A percentile compares a stretch with the other conserved stretches of the same genome.
Evolutionary conservation across 1,140 invertebrate species (phyloP).

Genomic region (Manduca sexta): DNA sequence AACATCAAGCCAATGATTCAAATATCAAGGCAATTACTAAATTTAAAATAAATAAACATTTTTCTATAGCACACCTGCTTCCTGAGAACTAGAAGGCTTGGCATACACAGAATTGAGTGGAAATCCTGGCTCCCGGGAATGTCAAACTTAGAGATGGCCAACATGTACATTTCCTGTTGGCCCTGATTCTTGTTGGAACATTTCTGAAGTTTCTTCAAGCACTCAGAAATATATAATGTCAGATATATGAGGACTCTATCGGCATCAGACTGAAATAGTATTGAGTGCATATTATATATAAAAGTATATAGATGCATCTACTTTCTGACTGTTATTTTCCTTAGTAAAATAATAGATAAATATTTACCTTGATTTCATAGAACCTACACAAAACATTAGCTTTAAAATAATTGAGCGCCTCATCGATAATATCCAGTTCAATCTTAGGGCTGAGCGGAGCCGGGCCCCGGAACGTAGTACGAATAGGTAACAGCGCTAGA

Average conservation of each 20-base stretch:
- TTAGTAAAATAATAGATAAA: background rate
- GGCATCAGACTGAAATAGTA: constrained; percentile 84
- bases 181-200: constrained; percentile 93
- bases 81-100: constrained; percentile 84
- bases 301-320: too few relatives aligned
- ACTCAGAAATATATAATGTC: constrained; percentile 99
- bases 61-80: constrained; percentile 78
- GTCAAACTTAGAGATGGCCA: constrained; percentile 96
- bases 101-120: constrained; percentile 98
- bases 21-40: too few relatives aligned
- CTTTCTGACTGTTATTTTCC: background rate
- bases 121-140: constrained; percentile 97
- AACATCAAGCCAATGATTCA: too few relatives aligned
- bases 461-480: constrained; percentile 91
- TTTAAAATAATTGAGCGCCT: constrained; percentile 97
- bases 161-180: constrained; percentile 95
- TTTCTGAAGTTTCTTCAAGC: constrained; percentile 94
- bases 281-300: constrained; percentile 71
- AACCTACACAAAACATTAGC: constrained; percentile 99
- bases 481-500: constrained; percentile 91
- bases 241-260: constrained; percentile 98
- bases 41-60: background rate
- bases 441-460: constrained; percentile 80
- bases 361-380: constrained; percentile 94
- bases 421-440: constrained; percentile 96